phyloP scores from a whole-genome alignment of 2,797 vertebrate species.

The Pipistrellus kuhlii region DNA sequence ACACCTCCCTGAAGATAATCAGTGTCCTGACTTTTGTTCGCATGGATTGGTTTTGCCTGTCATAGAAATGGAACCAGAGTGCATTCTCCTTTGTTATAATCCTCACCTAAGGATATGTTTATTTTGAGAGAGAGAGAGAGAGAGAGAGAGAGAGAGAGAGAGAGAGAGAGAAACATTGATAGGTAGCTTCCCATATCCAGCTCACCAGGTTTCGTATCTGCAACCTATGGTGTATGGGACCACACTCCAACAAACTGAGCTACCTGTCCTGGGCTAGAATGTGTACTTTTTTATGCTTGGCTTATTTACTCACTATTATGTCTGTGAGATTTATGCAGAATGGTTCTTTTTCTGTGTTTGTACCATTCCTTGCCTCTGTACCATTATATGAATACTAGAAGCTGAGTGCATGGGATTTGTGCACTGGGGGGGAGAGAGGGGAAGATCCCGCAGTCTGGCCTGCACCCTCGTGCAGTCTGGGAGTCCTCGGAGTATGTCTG shows the following conservation, averaged over 20 bases:
- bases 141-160: background rate
- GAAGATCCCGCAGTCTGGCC: too few relatives aligned
- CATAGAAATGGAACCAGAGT: background rate
- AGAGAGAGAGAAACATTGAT: background rate
- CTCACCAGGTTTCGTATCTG: background rate
- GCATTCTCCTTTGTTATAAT: background rate
- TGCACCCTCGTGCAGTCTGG: too few relatives aligned
- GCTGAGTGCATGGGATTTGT: too few relatives aligned
- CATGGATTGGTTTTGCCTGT: background rate
- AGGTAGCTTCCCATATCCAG: background rate
- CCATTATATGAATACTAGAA: background rate
- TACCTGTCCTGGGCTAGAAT: background rate
- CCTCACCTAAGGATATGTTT: background rate
- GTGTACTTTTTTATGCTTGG: background rate
- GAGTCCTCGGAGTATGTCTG: too few relatives aligned
- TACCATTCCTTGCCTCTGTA: background rate
- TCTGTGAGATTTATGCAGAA: background rate
- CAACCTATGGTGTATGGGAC: background rate
- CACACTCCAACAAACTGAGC: background rate
- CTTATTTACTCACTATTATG: constrained; percentile 22
- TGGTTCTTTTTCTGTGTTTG: background rate
- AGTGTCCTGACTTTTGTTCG: background rate
- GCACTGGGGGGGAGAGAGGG: too few relatives aligned
- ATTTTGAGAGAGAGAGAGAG: background rate
- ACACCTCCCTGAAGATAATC: background rate